phyloP scores from a whole-genome alignment of 2,888 invertebrate genomes.

The Drosophila neotestacea region DNA sequence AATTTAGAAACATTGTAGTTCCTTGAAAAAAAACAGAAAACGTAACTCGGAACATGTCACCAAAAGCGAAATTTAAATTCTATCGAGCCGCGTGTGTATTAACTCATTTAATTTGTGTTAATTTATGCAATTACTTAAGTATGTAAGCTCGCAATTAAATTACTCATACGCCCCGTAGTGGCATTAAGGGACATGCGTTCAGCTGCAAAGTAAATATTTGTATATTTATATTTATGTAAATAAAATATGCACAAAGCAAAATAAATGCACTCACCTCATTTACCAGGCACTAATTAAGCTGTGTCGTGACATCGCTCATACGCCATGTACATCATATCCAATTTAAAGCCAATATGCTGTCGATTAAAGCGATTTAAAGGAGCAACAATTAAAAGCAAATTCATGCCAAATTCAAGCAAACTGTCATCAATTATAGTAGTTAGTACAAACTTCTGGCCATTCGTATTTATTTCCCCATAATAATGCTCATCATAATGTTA shows the following conservation, averaged over 20 bases:
- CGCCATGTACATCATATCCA: not conserved
- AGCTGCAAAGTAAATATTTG: not conserved
- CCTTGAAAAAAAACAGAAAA: no score
- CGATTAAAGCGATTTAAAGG: not conserved
- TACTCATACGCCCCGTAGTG: conserved; percentile 22
- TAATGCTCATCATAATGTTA: conserved; percentile 27
- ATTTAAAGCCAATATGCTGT: not conserved
- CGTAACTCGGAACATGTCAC: not conserved
- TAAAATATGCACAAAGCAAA: conserved; percentile 8
- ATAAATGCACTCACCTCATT: conserved; percentile 18
- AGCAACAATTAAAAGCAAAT: conserved; percentile 7
- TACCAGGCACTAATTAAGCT: conserved; percentile 12
- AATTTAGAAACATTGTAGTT: no score
- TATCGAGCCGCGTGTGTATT: not conserved
- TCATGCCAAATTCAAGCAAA: conserved; percentile 4
- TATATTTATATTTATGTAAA: not conserved
- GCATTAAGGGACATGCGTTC: not conserved
- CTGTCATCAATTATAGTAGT: conserved; percentile 21
- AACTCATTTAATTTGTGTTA: conserved; percentile 16
- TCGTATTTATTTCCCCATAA: conserved; percentile 11
- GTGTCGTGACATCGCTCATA: conserved; percentile 7
- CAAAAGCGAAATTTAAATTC: not conserved
- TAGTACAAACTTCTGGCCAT: conserved; percentile 6
- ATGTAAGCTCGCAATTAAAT: conserved; percentile 17
- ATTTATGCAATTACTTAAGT: conserved; percentile 22